These are phyloP conservation scores for Gnathonemus longibarbis DNA, from an alignment of 2,113 vertebrate species.

Conservation along the genomic window DNA sequence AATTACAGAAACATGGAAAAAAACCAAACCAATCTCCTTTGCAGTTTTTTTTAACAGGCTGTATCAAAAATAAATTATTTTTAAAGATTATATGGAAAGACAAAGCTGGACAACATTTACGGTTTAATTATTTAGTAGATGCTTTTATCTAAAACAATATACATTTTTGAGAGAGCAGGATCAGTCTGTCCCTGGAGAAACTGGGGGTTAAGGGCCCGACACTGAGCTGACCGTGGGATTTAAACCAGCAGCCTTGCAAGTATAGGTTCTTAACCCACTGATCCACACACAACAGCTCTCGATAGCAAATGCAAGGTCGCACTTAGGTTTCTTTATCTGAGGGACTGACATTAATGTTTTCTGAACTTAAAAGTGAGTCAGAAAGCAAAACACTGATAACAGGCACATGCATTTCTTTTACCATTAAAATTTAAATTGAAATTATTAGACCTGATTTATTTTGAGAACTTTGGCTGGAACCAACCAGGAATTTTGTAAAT, in stretches of 20 bases:
- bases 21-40: background rate
- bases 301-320: background rate
- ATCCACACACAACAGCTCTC: background rate
- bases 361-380: background rate
- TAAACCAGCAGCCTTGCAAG: background rate
- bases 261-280: background rate
- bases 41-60: background rate
- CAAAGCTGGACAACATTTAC: background rate
- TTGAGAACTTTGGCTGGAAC: background rate
- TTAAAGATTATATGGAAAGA: background rate
- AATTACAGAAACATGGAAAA: background rate
- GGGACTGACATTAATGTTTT: background rate
- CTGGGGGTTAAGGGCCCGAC: background rate
- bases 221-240: background rate
- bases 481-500: background rate
- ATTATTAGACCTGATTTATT: background rate
- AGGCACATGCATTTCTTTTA: background rate
- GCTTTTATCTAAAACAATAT: background rate
- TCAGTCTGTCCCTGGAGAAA: background rate
- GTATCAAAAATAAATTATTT: background rate
- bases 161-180: background rate
- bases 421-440: background rate
- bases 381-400: background rate
- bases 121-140: background rate
- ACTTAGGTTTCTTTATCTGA: background rate